Evolutionary conservation across 2,888 invertebrate genomes (phyloP).

Genomic region (Hypena proboscidalis): DNA sequence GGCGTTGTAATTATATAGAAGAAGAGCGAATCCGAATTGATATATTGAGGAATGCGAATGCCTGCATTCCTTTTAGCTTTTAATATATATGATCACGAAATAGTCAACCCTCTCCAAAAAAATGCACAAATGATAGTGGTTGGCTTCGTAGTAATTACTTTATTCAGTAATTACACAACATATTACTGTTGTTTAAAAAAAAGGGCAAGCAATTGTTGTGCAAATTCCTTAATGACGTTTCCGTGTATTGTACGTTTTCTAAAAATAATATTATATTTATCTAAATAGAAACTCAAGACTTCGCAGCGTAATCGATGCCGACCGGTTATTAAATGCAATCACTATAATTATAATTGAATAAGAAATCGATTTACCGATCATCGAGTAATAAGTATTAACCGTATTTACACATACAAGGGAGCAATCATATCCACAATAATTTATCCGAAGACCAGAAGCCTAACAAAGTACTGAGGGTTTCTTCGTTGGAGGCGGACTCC

Average conservation of each 20-base stretch:
- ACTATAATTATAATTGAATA: neutral
- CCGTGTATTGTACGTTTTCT: constrained; percentile 6
- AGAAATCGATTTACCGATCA: neutral
- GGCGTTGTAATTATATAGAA: constrained; percentile 13
- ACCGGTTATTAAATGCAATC: too few relatives aligned
- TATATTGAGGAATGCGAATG: neutral
- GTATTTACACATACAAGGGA: constrained; percentile 13
- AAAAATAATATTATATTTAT: too few relatives aligned
- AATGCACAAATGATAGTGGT: too few relatives aligned
- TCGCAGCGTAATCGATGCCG: too few relatives aligned
- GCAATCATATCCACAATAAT: constrained; percentile 25
- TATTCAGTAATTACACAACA: too few relatives aligned
- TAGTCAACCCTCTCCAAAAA: too few relatives aligned
- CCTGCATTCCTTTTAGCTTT: too few relatives aligned
- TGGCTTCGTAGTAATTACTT: too few relatives aligned
- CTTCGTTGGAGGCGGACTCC: constrained; percentile 57
- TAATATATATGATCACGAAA: too few relatives aligned
- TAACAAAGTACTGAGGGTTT: constrained; percentile 41
- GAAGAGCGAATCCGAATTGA: neutral
- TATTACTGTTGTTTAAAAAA: too few relatives aligned
- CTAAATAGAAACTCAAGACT: too few relatives aligned
- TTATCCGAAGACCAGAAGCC: constrained; percentile 60
- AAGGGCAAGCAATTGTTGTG: too few relatives aligned
- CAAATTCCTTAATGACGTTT: constrained; percentile 18
- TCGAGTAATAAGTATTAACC: constrained; percentile 3